Evolutionary conservation across 2,797 vertebrate species (phyloP).

Genomic region (Danio albolineatus): DNA sequence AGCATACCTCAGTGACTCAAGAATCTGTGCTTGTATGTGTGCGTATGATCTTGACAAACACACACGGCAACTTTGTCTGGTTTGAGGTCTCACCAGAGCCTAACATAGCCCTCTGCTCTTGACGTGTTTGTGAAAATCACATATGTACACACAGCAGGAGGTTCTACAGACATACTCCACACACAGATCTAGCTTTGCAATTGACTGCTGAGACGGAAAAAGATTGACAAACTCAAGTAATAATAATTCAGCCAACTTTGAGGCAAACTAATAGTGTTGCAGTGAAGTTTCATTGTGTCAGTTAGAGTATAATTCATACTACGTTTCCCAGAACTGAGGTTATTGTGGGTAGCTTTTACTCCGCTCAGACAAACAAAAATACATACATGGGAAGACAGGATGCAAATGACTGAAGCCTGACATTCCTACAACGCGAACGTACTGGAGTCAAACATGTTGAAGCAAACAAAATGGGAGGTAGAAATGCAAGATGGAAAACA

Average conservation of each 20-base stretch:
- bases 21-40: slow-evolving; percentile 41
- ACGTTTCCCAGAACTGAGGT: slow-evolving; percentile 30
- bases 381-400: slow-evolving; percentile 39
- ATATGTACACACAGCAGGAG: slow-evolving; percentile 57
- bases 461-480: slow-evolving; percentile 33
- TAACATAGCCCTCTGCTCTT: slow-evolving; percentile 44
- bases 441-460: slow-evolving; percentile 31
- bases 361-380: slow-evolving; percentile 29
- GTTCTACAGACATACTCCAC: slow-evolving; percentile 21
- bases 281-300: neutral
- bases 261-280: neutral
- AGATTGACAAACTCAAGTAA: neutral
- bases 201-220: slow-evolving; percentile 5
- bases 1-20: slow-evolving; percentile 36
- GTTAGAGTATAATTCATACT: neutral
- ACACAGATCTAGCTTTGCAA: slow-evolving; percentile 13
- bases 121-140: slow-evolving; percentile 60
- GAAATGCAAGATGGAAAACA: slow-evolving; percentile 25
- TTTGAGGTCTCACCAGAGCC: slow-evolving; percentile 52
- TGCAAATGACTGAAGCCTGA: slow-evolving; percentile 40
- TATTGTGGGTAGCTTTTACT: slow-evolving; percentile 30
- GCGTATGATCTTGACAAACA: slow-evolving; percentile 43
- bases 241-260: neutral
- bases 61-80: slow-evolving; percentile 51
- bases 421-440: slow-evolving; percentile 21